Percentiles rank a stretch among this genome's conserved stretches.
Conservation (phyloP, 1,140 invertebrate genomes). For the Megalopta genalis region DNA sequence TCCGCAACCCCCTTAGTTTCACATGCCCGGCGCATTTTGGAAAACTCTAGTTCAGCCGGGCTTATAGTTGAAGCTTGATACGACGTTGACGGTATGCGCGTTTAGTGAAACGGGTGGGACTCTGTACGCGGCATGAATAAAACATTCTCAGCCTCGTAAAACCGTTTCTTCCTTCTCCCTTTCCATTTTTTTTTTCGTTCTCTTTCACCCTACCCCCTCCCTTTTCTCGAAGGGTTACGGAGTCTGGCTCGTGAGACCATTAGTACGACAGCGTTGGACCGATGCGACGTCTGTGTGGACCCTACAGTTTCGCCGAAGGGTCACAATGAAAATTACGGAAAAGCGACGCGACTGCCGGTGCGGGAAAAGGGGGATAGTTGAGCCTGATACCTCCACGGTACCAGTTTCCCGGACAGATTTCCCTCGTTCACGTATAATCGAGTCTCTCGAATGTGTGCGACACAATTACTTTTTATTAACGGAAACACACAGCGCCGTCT, state of each 20-base stretch:
- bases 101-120: slow-evolving; percentile 65
- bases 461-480: slow-evolving; percentile 17
- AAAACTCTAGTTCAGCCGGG: slow-evolving; percentile 63
- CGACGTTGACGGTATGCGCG: slow-evolving; percentile 66
- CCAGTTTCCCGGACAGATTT: slow-evolving; percentile 12
- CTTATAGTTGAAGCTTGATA: slow-evolving; percentile 68
- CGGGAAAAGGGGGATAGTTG: slow-evolving; percentile 13
- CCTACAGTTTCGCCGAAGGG: slow-evolving; percentile 5
- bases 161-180: slow-evolving; percentile 43
- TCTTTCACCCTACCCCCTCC: not conserved
- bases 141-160: slow-evolving; percentile 63
- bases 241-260: slow-evolving; percentile 34
- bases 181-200: slow-evolving; percentile 4
- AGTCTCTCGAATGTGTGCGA: not conserved
- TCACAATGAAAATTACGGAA: slow-evolving; percentile 47
- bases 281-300: not conserved
- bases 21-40: slow-evolving; percentile 64
- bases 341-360: not conserved
- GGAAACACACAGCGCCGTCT: not conserved
- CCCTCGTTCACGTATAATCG: not conserved
- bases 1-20: slow-evolving; percentile 58
- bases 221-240: slow-evolving; percentile 35
- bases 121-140: slow-evolving; percentile 62
- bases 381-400: not conserved
- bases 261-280: slow-evolving; percentile 42